Conservation (phyloP, 1,140 invertebrate species). For the Brachionus manjavacas region DNA sequence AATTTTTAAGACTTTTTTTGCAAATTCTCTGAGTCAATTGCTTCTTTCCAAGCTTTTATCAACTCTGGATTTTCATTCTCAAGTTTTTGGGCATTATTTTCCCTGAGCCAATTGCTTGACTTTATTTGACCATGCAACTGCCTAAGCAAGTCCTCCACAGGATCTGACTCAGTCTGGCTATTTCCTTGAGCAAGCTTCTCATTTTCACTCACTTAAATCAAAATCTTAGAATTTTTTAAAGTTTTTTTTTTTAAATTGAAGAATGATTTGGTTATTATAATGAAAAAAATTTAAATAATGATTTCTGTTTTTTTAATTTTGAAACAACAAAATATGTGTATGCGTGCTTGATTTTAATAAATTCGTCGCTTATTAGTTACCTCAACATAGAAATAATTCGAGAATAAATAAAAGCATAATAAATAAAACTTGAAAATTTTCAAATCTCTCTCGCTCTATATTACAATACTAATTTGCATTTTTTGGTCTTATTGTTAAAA, state of each 20-base stretch:
- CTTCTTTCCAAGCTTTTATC: constrained; percentile 15
- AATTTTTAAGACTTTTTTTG: constrained; percentile 3
- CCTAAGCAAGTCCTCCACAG: constrained; percentile 3
- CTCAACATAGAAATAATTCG: neutral
- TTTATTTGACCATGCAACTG: constrained; percentile 33
- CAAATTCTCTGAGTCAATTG: neutral
- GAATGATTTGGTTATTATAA: neutral
- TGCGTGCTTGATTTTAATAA: neutral
- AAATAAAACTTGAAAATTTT: neutral
- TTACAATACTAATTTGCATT: neutral
- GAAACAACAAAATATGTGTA: neutral
- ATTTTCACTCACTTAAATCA: constrained; percentile 21
- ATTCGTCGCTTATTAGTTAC: constrained; percentile 25
- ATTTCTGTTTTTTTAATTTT: neutral
- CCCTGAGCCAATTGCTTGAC: constrained; percentile 19
- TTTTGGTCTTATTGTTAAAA: neutral
- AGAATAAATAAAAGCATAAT: neutral
- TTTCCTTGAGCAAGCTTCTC: neutral
- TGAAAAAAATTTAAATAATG: neutral
- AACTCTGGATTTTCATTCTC: constrained; percentile 40
- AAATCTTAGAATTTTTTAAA: neutral
- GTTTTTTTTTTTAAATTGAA: neutral
- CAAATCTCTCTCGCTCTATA: neutral
- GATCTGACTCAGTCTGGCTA: neutral
- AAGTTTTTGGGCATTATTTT: constrained; percentile 16